phyloP scores from a whole-genome alignment of 2,797 vertebrate species.

The Zonotrichia albicollis region DNA sequence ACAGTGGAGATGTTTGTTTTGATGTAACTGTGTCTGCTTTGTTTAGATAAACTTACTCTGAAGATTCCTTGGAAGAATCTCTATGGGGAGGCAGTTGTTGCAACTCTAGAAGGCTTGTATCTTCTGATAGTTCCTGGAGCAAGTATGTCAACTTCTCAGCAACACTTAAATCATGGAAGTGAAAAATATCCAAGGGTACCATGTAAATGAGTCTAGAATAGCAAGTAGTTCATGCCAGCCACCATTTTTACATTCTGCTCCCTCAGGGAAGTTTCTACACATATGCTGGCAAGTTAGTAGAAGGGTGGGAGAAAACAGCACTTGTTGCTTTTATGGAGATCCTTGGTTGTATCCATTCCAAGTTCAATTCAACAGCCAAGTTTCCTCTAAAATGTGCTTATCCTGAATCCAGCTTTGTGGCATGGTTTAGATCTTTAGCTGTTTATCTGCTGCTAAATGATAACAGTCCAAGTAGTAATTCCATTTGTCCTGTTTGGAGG shows the following conservation, averaged over 20 bases:
- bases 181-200: not conserved
- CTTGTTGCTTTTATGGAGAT: not conserved
- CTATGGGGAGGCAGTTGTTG: conserved; percentile 93
- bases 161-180: not conserved
- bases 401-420: not conserved
- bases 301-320: not conserved
- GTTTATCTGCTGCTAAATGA: not conserved
- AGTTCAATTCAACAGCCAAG: not conserved
- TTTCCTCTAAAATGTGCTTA: not conserved
- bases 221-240: not conserved
- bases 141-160: conserved; percentile 80
- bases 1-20: not conserved
- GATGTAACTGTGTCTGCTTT: conserved; percentile 34
- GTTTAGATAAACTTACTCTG: conserved; percentile 90
- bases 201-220: not conserved
- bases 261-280: not conserved
- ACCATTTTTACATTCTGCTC: not conserved
- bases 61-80: conserved; percentile 99
- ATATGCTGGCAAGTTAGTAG: not conserved
- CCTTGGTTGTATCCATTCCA: not conserved
- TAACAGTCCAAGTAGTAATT: not conserved
- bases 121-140: conserved; percentile 93
- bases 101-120: conserved; percentile 91
- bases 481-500: not conserved
- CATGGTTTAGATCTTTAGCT: not conserved